Evolutionary conservation across 2,888 invertebrate genomes (phyloP).

Genomic region (Marasmarcha lunaedactyla): DNA sequence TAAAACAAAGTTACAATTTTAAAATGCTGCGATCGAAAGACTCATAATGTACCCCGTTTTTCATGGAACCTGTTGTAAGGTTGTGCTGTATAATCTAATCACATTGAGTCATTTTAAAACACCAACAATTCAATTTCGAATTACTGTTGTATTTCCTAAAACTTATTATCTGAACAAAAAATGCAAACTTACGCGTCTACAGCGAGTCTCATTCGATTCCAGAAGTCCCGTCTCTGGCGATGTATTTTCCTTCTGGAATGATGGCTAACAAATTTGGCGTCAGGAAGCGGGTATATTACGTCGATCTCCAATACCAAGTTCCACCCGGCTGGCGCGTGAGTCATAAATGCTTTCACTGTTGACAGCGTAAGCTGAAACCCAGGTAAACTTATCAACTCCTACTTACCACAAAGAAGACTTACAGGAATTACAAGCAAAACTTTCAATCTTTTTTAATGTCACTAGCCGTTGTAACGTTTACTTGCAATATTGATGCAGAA

Average conservation of each 20-base stretch:
- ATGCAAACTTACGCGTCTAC: conserved; percentile 42
- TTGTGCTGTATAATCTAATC: too few species aligned
- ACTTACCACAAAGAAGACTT: conserved; percentile 32
- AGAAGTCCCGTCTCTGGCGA: conserved; percentile 66
- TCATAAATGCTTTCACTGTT: conserved; percentile 67
- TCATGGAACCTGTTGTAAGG: too few species aligned
- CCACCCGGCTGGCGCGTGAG: conserved; percentile 68
- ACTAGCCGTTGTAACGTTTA: too few species aligned
- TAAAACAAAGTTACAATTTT: too few species aligned
- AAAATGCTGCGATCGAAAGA: too few species aligned
- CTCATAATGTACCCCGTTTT: too few species aligned
- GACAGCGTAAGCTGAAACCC: conserved; percentile 63
- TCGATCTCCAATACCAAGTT: conserved; percentile 70
- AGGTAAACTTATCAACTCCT: conserved; percentile 1
- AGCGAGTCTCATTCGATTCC: conserved; percentile 49
- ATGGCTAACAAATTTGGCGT: conserved; percentile 38
- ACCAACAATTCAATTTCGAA: too few species aligned
- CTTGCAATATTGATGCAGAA: too few species aligned
- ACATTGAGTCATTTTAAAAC: too few species aligned
- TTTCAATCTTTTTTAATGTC: too few species aligned
- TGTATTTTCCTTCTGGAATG: conserved; percentile 37
- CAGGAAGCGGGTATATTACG: conserved; percentile 64
- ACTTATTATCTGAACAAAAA: background rate
- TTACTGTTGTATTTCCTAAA: too few species aligned
- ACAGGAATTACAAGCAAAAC: too few species aligned